Conservation (phyloP, 2,888 invertebrate species). For the Ectropis crepuscularia region DNA sequence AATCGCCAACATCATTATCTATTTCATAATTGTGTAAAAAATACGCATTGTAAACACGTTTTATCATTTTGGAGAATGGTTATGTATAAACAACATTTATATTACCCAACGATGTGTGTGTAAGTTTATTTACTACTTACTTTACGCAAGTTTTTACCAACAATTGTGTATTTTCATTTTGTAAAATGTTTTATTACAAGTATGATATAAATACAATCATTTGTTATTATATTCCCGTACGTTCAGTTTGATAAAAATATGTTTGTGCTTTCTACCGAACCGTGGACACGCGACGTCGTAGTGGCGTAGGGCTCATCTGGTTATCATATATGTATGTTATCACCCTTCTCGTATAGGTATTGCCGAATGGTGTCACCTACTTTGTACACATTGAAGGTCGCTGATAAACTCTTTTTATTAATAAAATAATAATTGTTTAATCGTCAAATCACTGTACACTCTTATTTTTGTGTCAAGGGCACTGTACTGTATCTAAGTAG, state of each 20-base stretch:
- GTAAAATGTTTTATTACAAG: not conserved
- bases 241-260: conserved; percentile 1
- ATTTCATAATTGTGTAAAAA: conserved; percentile 45
- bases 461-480: conserved; percentile 72
- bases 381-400: conserved; percentile 77
- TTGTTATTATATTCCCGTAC: not conserved
- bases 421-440: conserved; percentile 60
- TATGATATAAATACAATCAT: not conserved
- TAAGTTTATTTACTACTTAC: not conserved
- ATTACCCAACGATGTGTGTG: not conserved
- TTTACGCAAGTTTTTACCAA: not conserved
- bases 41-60: conserved; percentile 22
- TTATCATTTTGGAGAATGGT: conserved; percentile 2
- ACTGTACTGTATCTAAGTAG: conserved; percentile 31
- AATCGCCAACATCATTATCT: conserved; percentile 18
- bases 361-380: conserved; percentile 74
- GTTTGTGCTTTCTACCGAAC: conserved; percentile 21
- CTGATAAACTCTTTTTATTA: conserved; percentile 59
- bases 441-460: conserved; percentile 60
- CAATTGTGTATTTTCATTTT: not conserved
- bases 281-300: conserved; percentile 38
- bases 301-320: conserved; percentile 53
- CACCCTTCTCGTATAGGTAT: conserved; percentile 56
- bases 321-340: conserved; percentile 56
- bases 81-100: conserved; percentile 10